Base-by-base conservation (phyloP, 2,888 invertebrate species). In the Macaria notata region DNA sequence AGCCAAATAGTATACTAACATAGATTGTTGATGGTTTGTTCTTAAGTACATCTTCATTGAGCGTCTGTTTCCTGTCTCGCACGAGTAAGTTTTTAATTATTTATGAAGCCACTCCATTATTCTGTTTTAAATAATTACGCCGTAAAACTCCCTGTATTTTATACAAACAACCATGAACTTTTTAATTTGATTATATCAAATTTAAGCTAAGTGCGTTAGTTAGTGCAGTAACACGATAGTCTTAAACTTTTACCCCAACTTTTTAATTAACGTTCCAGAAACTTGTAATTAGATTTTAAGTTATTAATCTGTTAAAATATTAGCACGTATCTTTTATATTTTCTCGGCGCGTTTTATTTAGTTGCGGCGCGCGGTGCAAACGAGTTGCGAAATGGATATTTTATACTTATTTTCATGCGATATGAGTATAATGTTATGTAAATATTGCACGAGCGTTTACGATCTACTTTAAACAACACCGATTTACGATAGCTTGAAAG, bases 321-420 rank as follows among this genome's bases (percentile, higher is more conserved):
- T 8, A 6, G n/a, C 46, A 44, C 43, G 49, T 42, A 45, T 36
- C 51, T 41, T 41, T 38, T 7, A 38, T 41, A 41, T 41, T 8
- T 41, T 8, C 4, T 36, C 5, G 5, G 41, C 41, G 41, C 41
- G 41, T 44, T 54, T 30, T 48, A 43, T 33, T 51, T 38, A 4
- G 43, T 31, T 48, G 48, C 52, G 44, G 41, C 8, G 42, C 31
- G 19, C 19, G n/a, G 38, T 9, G 36, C 31, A 8, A 39, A 19
- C 47, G 46, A 51, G 31, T 61, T 56, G 56, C 49, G 8, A 62
- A 62, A 62, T 53, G 54, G 46, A 46, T 51, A n/a, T 54, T 61
- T 64, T 64, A 62, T 62, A 41, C 36, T 55, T 49, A 59, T 64
- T 55, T 51, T 47, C 49, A 45, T 51, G 51, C 61, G 48, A 62